Evolutionary conservation across 2,888 invertebrate genomes (phyloP).

Genomic region (Drosophila anomalata): DNA sequence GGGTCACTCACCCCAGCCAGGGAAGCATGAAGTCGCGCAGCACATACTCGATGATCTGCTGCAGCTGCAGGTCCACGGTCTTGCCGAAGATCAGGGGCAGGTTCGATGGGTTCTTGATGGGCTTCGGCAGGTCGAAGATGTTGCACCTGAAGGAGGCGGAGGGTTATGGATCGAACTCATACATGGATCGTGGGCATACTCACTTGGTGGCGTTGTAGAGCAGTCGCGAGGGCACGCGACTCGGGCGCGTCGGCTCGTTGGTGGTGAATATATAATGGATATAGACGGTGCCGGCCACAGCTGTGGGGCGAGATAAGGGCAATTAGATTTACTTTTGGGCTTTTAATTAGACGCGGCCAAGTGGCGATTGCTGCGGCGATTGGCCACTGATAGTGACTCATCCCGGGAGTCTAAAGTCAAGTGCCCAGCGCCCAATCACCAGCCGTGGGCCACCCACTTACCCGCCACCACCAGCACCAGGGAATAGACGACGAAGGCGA

Average conservation of each 20-base stretch:
- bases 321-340: conserved; percentile 28
- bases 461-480: conserved; percentile 81
- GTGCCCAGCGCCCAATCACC: neutral
- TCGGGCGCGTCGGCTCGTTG: conserved; percentile 79
- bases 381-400: conserved; percentile 17
- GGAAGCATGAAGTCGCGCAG: conserved; percentile 91
- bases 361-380: conserved; percentile 7
- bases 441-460: conserved; percentile 57
- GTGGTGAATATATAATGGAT: conserved; percentile 82
- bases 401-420: too few relatives aligned
- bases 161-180: neutral
- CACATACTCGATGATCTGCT: conserved; percentile 91
- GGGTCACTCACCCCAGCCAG: conserved; percentile 86
- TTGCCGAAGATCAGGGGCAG: conserved; percentile 92
- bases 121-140: conserved; percentile 83
- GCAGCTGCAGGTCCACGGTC: conserved; percentile 92
- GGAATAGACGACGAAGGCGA: conserved; percentile 82
- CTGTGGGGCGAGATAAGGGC: conserved; percentile 57
- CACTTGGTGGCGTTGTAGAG: conserved; percentile 84
- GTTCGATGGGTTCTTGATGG: conserved; percentile 85
- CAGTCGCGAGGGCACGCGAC: conserved; percentile 80
- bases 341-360: conserved; percentile 56
- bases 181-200: conserved; percentile 30
- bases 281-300: conserved; percentile 82
- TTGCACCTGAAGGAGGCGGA: conserved; percentile 68